These are phyloP conservation scores for Yoshiicerus persimilis DNA, from an alignment of 1,140 invertebrate genomes.

Conservation along the genomic window DNA sequence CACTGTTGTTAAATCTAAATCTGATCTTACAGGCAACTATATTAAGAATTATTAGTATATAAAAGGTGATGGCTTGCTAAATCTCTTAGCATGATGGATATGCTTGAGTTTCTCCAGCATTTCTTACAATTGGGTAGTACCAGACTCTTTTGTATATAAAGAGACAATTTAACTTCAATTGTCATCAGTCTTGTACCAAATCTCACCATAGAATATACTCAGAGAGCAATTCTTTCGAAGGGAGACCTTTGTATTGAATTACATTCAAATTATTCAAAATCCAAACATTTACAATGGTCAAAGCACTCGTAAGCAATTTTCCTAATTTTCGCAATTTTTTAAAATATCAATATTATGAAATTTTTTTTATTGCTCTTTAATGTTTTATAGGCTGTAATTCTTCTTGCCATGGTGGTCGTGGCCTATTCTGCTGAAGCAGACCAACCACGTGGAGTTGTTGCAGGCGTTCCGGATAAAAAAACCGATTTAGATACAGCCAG, in stretches of 20 bases:
- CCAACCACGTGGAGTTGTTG: neutral
- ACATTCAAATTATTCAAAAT: no score
- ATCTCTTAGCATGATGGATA: neutral
- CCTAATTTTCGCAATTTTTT: neutral
- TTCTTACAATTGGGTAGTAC: neutral
- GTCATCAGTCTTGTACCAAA: neutral
- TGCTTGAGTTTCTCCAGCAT: neutral
- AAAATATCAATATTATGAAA: neutral
- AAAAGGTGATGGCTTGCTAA: constrained; percentile 7
- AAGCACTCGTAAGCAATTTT: neutral
- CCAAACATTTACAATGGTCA: neutral
- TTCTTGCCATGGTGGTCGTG: neutral
- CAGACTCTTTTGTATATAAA: neutral
- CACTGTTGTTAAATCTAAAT: neutral
- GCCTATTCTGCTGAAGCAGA: neutral
- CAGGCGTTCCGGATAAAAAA: neutral
- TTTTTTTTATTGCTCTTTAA: neutral
- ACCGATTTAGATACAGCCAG: neutral
- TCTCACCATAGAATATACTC: neutral
- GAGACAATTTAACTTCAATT: neutral
- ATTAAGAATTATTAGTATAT: neutral
- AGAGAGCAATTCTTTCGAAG: neutral
- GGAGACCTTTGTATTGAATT: neutral
- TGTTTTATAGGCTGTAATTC: neutral
- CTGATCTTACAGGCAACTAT: neutral